Conservation (phyloP, 2,888 invertebrate species). For the Azorinus chamasolen region DNA sequence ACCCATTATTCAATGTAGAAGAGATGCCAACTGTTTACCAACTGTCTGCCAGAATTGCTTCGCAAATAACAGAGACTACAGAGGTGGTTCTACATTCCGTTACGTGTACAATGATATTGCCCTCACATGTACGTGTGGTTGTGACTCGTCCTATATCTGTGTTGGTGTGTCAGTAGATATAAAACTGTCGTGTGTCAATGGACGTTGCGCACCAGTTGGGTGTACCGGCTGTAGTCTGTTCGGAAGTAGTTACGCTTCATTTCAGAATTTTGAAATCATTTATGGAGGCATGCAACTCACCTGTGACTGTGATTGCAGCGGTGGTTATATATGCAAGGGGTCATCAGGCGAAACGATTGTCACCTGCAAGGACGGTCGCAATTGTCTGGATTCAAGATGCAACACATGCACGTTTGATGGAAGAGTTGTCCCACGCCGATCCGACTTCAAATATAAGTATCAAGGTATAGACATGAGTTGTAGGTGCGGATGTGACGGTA, state of each 20-base stretch:
- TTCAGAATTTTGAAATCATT: conserved; percentile 41
- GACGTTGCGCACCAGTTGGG: conserved; percentile 43
- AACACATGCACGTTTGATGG: conserved; percentile 43
- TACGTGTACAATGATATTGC: conserved; percentile 40
- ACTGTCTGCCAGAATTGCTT: conserved; percentile 37
- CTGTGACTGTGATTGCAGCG: conserved; percentile 55
- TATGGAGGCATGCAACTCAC: conserved; percentile 39
- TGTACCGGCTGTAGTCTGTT: conserved; percentile 51
- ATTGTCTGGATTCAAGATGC: conserved; percentile 46
- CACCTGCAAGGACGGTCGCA: conserved; percentile 10
- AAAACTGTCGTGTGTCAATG: conserved; percentile 52
- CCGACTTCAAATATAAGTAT: conserved; percentile 40
- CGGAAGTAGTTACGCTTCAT: conserved; percentile 36
- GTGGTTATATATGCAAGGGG: conserved; percentile 48
- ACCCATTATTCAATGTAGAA: conserved; percentile 13
- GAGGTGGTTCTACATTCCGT: conserved; percentile 43
- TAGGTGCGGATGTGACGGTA: conserved; percentile 53
- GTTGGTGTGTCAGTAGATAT: conserved; percentile 32
- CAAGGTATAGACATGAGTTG: conserved; percentile 56
- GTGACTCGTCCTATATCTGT: conserved; percentile 51
- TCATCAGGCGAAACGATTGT: conserved; percentile 14
- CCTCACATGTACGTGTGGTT: conserved; percentile 52
- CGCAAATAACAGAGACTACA: conserved; percentile 37
- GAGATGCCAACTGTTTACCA: conserved; percentile 53
- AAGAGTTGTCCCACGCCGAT: conserved; percentile 29